Base-by-base conservation (phyloP, 2,888 invertebrate genomes). In the Sialis fuliginosa region DNA sequence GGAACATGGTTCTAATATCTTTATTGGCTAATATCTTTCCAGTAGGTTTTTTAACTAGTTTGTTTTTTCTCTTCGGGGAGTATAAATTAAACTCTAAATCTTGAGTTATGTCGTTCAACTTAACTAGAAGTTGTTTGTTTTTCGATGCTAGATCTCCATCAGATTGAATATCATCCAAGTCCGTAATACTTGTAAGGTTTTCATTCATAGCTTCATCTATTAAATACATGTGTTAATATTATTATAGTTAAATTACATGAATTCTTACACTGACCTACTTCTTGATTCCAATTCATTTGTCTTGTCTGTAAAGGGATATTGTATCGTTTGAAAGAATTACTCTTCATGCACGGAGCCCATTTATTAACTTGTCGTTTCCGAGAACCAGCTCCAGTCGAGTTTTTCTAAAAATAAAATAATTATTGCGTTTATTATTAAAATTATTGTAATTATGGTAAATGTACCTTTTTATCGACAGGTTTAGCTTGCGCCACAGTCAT, bases 401-500 rank as follows among this genome's bases (percentile, higher is more conserved):
- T 42, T 42, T 42, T 42, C 42, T 42, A 31, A 41, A 32, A 30
- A 42, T n/a, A 8, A 30, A 9, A 31, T 30, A 10, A 42, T 42
- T 8, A 30, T 42, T 10, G 1, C 30, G 9, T 42, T 2, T 6
- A 10, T 7, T 37, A 6, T 37, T 7, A 37, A 37, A 37, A 10
- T 6, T 1, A 12, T 6, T 6, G 12, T 37, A 7, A 6, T 37
- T 37, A 37, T 1, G 2, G 12, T 12, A 37, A 6, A 37, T 12
- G 4, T 49, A 34, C 39, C 10, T 49, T 46, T 45, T 46, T 52
- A 44, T 42, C 48, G 1, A 30, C 42, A 30, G 39, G 1, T 59
- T 58, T 48, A 50, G 60, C 63, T 53, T 66, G 61, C 6, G 59
- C 57, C 6, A 73, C 67, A 1, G 71, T 72, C 51, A 81, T 75